A percentile compares a stretch with the other conserved stretches of the same genome.
Evolutionary conservation across 2,888 invertebrate species (phyloP).

Genomic region (Platycnemis pennipes): DNA sequence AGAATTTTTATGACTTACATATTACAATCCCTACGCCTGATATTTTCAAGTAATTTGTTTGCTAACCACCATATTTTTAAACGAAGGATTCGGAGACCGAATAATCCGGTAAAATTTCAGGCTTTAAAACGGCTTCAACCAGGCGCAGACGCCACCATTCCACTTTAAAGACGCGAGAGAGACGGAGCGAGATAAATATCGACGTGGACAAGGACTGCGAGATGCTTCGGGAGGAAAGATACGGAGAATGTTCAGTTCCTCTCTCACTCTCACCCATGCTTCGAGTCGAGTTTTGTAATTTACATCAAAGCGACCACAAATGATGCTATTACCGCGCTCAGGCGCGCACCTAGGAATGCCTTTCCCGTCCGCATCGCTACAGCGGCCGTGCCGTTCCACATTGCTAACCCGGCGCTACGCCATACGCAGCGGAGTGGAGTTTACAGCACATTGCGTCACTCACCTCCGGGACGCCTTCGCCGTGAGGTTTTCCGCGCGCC

Average conservation of each 20-base stretch:
- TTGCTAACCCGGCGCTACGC: not conserved
- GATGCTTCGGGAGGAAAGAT: not conserved
- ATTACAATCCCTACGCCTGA: too few species aligned
- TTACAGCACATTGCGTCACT: not conserved
- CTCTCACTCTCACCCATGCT: not conserved
- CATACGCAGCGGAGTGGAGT: not conserved
- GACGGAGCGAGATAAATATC: not conserved
- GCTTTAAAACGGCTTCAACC: too few species aligned
- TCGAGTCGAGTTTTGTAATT: not conserved
- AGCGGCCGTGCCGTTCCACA: not conserved
- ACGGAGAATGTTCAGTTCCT: not conserved
- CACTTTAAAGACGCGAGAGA: too few species aligned
- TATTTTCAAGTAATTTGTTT: too few species aligned
- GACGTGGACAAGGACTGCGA: not conserved
- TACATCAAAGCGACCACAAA: slow-evolving; percentile 18
- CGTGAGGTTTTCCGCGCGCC: not conserved
- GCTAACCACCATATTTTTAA: too few species aligned
- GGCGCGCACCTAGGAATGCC: not conserved
- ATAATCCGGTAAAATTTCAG: too few species aligned
- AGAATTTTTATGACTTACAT: too few species aligned
- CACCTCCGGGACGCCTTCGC: not conserved
- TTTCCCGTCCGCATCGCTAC: not conserved
- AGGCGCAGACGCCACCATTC: too few species aligned
- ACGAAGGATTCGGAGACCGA: too few species aligned
- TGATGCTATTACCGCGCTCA: not conserved